A percentile compares a stretch with the other conserved stretches of the same genome.
These are phyloP conservation scores for Nesogale talazaci DNA, from an alignment of 2,113 vertebrate species.

Conservation along the genomic window DNA sequence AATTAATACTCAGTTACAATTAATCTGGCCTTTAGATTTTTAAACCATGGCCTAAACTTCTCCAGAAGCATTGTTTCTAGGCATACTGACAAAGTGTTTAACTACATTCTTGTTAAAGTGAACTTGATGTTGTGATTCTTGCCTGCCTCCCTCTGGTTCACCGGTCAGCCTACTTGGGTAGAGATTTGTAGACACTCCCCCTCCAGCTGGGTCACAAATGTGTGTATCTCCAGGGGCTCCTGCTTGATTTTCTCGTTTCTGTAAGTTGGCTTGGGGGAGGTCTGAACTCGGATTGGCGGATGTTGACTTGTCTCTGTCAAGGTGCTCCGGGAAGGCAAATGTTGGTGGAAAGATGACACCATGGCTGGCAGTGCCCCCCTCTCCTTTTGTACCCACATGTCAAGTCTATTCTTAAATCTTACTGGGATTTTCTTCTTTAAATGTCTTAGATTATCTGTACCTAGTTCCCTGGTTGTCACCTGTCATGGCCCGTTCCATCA, in stretches of 20 bases:
- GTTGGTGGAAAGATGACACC: background rate
- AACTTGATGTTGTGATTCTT: slow-evolving; percentile 1
- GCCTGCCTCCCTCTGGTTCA: slow-evolving; percentile 13
- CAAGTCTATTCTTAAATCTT: background rate
- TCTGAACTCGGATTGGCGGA: background rate
- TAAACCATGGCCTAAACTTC: slow-evolving; percentile 20
- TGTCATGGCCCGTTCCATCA: slow-evolving; percentile 15
- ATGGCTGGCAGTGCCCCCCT: background rate
- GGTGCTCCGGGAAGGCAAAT: slow-evolving; percentile 4
- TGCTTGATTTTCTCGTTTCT: slow-evolving; percentile 45
- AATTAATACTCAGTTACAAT: slow-evolving; percentile 19
- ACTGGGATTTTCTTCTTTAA: slow-evolving; percentile 48
- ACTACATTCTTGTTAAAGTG: slow-evolving; percentile 44
- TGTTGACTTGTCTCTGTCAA: background rate
- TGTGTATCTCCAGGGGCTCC: slow-evolving; percentile 1
- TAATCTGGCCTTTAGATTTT: slow-evolving; percentile 37
- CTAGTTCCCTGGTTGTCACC: slow-evolving; percentile 60
- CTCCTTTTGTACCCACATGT: background rate
- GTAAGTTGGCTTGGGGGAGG: slow-evolving; percentile 21
- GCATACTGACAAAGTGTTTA: slow-evolving; percentile 14
- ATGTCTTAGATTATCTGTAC: slow-evolving; percentile 36
- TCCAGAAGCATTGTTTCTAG: slow-evolving; percentile 23
- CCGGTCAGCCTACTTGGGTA: background rate
- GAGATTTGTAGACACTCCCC: background rate
- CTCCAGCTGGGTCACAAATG: background rate